Percentiles rank a stretch among this genome's conserved stretches.
Conservation (phyloP, 2,888 invertebrate species). For the Hydroisotoma schaefferi region DNA sequence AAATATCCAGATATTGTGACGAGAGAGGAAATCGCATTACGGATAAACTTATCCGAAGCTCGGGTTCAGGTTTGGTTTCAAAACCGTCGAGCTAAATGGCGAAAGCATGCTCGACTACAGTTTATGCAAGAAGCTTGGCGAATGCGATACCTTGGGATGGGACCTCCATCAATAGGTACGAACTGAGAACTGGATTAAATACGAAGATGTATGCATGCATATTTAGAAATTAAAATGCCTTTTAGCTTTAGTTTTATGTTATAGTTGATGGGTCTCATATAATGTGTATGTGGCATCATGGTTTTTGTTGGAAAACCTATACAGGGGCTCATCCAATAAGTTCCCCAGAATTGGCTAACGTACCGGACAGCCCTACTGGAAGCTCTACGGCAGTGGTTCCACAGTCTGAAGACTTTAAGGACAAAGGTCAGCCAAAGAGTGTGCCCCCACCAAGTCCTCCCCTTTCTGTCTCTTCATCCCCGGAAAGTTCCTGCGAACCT, state of each 20-base stretch:
- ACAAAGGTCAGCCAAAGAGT: too few relatives aligned
- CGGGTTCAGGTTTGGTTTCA: conserved; percentile 91
- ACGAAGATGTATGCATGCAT: too few relatives aligned
- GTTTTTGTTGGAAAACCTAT: too few relatives aligned
- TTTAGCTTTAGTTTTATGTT: too few relatives aligned
- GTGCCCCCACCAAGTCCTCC: conserved; percentile 16
- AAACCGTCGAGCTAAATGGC: conserved; percentile 80
- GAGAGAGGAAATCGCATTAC: conserved; percentile 82
- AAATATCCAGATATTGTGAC: conserved; percentile 66
- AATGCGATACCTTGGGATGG: conserved; percentile 73
- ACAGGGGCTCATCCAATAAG: too few relatives aligned
- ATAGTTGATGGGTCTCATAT: too few relatives aligned
- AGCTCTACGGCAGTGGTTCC: background rate
- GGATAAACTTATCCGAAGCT: conserved; percentile 87
- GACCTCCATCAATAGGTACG: too few relatives aligned
- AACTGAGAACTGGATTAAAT: too few relatives aligned
- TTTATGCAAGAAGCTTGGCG: conserved; percentile 85
- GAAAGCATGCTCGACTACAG: conserved; percentile 81
- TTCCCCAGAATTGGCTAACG: too few relatives aligned
- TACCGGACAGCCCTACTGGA: background rate
- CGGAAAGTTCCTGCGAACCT: conserved; percentile 1
- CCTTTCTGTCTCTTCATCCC: background rate
- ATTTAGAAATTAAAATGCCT: too few relatives aligned
- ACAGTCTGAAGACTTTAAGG: background rate
- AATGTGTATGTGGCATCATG: too few relatives aligned